Evolutionary conservation across 2,888 invertebrate genomes (phyloP).

Genomic region (Digitonthophagus gazella): DNA sequence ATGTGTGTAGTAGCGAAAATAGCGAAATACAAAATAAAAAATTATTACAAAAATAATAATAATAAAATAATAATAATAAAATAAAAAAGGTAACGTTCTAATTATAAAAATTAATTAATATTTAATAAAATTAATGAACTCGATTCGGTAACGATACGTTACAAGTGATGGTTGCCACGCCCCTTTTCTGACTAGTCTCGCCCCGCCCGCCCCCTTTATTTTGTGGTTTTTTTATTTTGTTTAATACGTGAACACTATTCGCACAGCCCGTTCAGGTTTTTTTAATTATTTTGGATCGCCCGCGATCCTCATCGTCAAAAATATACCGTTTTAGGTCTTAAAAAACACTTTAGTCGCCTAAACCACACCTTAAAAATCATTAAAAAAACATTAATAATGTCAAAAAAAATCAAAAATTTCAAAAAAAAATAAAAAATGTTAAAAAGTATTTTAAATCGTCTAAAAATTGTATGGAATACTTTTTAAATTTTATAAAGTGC

Average conservation of each 20-base stretch:
- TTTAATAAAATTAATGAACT: no score
- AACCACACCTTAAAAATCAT: neutral
- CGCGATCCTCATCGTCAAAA: neutral
- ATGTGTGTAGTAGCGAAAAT: neutral
- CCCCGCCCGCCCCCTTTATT: neutral
- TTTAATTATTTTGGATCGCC: neutral
- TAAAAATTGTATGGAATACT: no score
- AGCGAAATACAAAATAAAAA: no score
- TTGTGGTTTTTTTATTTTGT: no score
- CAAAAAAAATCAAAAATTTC: no score
- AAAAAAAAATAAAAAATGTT: no score
- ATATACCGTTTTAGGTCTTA: neutral
- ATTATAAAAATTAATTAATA: no score
- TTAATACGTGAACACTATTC: neutral
- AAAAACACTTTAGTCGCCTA: neutral
- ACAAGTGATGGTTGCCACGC: neutral
- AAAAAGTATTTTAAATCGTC: no score
- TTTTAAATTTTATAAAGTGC: no score
- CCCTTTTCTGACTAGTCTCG: neutral
- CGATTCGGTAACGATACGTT: neutral
- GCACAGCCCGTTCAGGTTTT: neutral
- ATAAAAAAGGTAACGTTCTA: neutral
- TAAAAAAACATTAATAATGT: no score
- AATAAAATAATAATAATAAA: no score
- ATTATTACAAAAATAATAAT: neutral